These are phyloP conservation scores for Charanyca ferruginea DNA, from an alignment of 2,888 invertebrate genomes.

Conservation along the genomic window DNA sequence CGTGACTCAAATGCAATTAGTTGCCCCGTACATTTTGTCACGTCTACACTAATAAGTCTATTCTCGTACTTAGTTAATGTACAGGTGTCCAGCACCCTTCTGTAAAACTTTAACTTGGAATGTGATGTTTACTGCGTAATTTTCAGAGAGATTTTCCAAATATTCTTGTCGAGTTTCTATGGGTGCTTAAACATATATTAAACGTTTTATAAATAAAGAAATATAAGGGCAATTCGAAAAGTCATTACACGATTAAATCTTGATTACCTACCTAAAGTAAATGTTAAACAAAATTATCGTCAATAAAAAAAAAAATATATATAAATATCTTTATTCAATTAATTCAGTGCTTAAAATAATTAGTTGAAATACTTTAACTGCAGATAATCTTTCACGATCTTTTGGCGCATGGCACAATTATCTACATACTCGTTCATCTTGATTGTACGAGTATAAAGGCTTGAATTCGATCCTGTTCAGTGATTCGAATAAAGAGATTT, in stretches of 20 bases:
- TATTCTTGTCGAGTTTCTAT: neutral
- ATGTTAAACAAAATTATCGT: neutral
- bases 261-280: neutral
- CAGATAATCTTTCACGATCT: conserved; percentile 10
- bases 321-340: conserved; percentile 5
- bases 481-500: conserved; percentile 5
- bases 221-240: neutral
- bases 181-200: neutral
- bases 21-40: conserved; percentile 44
- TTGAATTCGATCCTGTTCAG: conserved; percentile 28
- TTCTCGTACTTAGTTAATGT: conserved; percentile 51
- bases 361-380: conserved; percentile 22
- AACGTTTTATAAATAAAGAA: neutral
- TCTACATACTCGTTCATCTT: conserved; percentile 32
- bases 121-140: conserved; percentile 24
- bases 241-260: neutral
- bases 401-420: conserved; percentile 12
- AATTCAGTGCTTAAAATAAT: conserved; percentile 25
- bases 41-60: conserved; percentile 54
- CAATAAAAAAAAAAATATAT: conserved; percentile 5
- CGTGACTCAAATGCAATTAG: conserved; percentile 92
- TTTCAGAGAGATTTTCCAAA: neutral
- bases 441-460: conserved; percentile 15
- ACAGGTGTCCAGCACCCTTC: conserved; percentile 43
- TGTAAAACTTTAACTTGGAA: conserved; percentile 33